Evolutionary conservation across 2,113 vertebrate species (phyloP).

Genomic region (Thomomys bottae): DNA sequence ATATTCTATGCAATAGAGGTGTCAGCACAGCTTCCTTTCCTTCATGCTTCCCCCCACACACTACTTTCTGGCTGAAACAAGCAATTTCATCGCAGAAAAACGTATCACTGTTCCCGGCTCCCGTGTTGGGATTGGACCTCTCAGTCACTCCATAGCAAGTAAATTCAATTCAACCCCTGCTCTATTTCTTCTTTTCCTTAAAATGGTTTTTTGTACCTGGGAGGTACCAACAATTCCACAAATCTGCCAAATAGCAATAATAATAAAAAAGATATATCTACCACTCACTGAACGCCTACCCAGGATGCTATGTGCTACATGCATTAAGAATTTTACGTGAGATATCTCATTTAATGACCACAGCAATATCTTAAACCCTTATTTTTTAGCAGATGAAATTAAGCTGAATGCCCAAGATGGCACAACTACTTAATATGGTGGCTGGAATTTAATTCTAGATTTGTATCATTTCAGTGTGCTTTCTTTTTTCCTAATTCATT

Average conservation of each 20-base stretch:
- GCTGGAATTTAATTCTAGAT: background rate
- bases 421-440: background rate
- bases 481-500: background rate
- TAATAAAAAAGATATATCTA: background rate
- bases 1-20: background rate
- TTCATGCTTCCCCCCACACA: background rate
- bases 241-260: constrained; percentile 1
- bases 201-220: constrained; percentile 54
- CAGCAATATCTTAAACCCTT: background rate
- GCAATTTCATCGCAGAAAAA: constrained; percentile 53
- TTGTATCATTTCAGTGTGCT: background rate
- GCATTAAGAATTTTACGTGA: background rate
- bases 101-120: background rate
- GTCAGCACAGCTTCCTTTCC: background rate
- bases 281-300: background rate
- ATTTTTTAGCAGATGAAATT: background rate
- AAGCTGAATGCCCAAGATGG: background rate
- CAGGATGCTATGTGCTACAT: background rate
- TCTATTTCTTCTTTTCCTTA: constrained; percentile 10
- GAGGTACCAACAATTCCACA: constrained; percentile 17
- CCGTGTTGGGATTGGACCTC: background rate
- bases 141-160: background rate
- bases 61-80: constrained; percentile 53
- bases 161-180: background rate
- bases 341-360: constrained; percentile 17